These are phyloP conservation scores for Anguilla marmorata DNA, from an alignment of 2,797 vertebrate species.

Conservation along the genomic window DNA sequence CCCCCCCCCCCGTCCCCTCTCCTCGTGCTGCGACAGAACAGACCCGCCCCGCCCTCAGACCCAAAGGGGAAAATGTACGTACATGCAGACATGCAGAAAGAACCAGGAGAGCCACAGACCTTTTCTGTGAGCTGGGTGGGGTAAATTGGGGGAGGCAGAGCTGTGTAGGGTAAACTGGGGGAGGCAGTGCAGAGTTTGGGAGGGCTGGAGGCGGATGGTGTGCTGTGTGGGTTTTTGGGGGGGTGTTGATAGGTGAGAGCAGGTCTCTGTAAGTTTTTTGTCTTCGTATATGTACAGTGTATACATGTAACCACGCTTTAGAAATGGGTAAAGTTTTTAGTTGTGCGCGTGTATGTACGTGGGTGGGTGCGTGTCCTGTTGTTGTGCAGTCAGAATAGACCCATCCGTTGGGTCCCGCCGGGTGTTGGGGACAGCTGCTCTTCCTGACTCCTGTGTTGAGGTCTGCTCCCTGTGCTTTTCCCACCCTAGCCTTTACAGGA, in stretches of 20 bases:
- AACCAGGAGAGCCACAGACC: not conserved
- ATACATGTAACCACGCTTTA: constrained; percentile 4
- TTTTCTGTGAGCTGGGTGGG: not conserved
- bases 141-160: not conserved
- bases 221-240: not conserved
- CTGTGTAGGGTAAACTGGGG: not conserved
- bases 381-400: not conserved
- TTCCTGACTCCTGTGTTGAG: not conserved
- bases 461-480: constrained; percentile 14
- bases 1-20: not conserved
- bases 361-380: not conserved
- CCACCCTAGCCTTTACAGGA: not conserved
- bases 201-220: not conserved
- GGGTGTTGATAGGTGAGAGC: constrained; percentile 48
- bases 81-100: not conserved
- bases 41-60: not conserved
- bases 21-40: not conserved
- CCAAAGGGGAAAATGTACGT: not conserved
- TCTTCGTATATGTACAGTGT: constrained; percentile 9
- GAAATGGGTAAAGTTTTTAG: not conserved
- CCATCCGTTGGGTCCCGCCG: not conserved
- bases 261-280: not conserved
- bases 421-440: constrained; percentile 5
- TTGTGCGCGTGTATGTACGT: not conserved
- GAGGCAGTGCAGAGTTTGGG: not conserved